A percentile compares a stretch with the other conserved stretches of the same genome.
Conservation (phyloP, 2,888 invertebrate genomes). For the Pachymerium ferrugineum region DNA sequence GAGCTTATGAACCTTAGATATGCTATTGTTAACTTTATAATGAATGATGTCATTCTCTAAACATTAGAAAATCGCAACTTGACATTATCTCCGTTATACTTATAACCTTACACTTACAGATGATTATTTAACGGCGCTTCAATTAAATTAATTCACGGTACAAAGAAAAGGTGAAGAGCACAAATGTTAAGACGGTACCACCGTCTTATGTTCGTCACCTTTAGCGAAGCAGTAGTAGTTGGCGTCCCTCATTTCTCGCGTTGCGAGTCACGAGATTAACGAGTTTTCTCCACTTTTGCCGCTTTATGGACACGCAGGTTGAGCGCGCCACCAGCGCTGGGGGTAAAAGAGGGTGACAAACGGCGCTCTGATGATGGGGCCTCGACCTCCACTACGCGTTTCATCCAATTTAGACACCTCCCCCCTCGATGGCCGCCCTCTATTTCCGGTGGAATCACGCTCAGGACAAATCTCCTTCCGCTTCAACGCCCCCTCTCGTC, state of each 20-base stretch:
- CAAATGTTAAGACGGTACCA: too few relatives aligned
- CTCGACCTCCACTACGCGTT: not conserved
- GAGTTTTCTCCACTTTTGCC: not conserved
- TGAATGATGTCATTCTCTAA: too few relatives aligned
- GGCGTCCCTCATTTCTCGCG: not conserved
- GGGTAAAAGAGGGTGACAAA: slow-evolving; percentile 18
- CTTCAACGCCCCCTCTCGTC: not conserved
- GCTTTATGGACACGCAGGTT: not conserved
- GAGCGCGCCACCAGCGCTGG: not conserved
- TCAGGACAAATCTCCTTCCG: slow-evolving; percentile 6
- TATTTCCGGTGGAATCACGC: slow-evolving; percentile 9
- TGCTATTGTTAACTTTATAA: too few relatives aligned
- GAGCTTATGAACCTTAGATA: too few relatives aligned
- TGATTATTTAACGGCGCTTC: too few relatives aligned
- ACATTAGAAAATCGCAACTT: too few relatives aligned
- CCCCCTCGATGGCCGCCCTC: not conserved
- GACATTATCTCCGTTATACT: too few relatives aligned
- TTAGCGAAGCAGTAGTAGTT: not conserved
- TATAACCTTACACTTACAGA: too few relatives aligned
- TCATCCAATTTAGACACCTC: slow-evolving; percentile 1
- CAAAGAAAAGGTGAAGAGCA: not conserved
- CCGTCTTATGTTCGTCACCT: not conserved
- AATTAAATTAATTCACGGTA: not conserved
- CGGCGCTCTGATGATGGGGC: slow-evolving; percentile 11
- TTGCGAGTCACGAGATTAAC: not conserved